These are phyloP conservation scores for Luperina nickerlii DNA, from an alignment of 2,888 invertebrate species.

Conservation along the genomic window DNA sequence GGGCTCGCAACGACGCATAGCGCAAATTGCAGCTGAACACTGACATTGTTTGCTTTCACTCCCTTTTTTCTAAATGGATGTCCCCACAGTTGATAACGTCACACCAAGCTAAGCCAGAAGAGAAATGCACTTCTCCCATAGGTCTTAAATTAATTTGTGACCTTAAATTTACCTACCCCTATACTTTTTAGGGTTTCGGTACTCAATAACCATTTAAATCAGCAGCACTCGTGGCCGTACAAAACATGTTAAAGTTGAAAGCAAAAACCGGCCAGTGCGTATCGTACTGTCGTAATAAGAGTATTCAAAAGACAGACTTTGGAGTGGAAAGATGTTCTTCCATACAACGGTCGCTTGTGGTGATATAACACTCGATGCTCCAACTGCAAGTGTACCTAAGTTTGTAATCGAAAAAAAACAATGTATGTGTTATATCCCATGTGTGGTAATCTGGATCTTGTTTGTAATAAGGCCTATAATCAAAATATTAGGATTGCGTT, in stretches of 20 bases:
- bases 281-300: too few species aligned
- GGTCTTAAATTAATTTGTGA: too few species aligned
- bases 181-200: background rate
- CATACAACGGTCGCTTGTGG: too few species aligned
- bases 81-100: background rate
- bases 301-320: too few species aligned
- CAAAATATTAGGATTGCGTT: background rate
- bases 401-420: too few species aligned
- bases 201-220: background rate
- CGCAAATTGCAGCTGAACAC: slow-evolving; percentile 8
- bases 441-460: background rate
- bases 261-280: too few species aligned
- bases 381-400: too few species aligned
- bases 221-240: background rate
- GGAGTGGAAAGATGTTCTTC: too few species aligned
- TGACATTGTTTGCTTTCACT: slow-evolving; percentile 2
- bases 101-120: background rate
- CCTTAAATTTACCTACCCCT: background rate
- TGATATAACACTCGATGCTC: too few species aligned
- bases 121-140: background rate
- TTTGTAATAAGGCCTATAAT: background rate
- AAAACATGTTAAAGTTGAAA: too few species aligned
- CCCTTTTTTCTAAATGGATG: background rate
- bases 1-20: slow-evolving; percentile 30
- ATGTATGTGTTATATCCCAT: background rate